Conservation (phyloP, 2,797 vertebrate genomes). For the Lophotriccus pileatus region DNA sequence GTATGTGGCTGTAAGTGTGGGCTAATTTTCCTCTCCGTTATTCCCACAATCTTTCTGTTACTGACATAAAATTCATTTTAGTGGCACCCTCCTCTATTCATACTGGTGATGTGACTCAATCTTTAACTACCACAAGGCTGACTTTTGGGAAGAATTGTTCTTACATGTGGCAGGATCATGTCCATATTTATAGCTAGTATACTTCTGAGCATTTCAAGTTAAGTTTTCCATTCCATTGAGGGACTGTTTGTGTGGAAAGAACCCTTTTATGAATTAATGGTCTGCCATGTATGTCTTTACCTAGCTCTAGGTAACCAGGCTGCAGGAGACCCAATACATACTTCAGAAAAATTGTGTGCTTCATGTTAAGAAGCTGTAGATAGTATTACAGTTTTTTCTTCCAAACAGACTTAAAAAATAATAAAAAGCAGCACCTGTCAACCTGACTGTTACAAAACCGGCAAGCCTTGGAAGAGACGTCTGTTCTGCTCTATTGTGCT, state of each 20-base stretch:
- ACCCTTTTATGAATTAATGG: background rate
- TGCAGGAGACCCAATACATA: background rate
- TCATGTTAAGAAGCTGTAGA: background rate
- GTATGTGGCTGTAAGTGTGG: background rate
- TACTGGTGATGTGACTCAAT: rapidly evolving
- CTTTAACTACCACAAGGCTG: background rate
- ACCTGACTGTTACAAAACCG: background rate
- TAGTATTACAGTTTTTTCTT: background rate
- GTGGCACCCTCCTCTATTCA: background rate
- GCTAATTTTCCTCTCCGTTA: background rate
- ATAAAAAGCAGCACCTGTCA: background rate
- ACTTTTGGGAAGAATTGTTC: background rate
- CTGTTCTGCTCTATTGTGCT: background rate
- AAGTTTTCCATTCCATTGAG: background rate
- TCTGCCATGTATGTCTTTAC: background rate
- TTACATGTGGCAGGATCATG: rapidly evolving
- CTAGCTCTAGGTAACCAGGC: background rate
- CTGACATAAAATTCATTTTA: background rate
- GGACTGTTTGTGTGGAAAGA: background rate
- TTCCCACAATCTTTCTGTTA: background rate
- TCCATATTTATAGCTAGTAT: background rate
- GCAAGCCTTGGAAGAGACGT: rapidly evolving
- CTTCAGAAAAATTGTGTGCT: background rate
- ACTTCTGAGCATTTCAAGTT: background rate
- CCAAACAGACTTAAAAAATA: background rate